Base-by-base conservation (phyloP, 2,113 vertebrate species). In the Microtus pennsylvanicus region DNA sequence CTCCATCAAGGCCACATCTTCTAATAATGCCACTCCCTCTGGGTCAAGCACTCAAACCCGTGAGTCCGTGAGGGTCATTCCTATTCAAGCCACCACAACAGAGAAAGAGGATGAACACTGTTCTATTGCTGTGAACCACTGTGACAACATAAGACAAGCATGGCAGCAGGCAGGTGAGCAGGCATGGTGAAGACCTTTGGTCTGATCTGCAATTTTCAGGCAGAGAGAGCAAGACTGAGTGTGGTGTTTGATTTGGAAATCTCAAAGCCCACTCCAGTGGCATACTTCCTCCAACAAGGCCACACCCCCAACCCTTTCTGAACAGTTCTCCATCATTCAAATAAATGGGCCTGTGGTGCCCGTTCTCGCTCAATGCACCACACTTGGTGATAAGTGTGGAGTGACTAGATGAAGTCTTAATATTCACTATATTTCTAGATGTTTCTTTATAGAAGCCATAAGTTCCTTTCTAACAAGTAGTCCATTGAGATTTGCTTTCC, bases 351-450 rank as follows among this genome's bases (percentile, higher is more conserved):
- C 12, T 38, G 12, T 26, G 35, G n/a, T 24, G 61, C n/a, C 13
- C n/a, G 16, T 61, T 83, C 7, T 28, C 11, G 5, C 2, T 63
- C n/a, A 42, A 30, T 61, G 3, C 4, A 12, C 24, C 21, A 9
- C 7, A 1, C 21, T 58, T 85, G 45, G 35, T 58, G 33, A 82
- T 4, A 42, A 42, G 22, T 89, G 26, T 30, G 42, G 17, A 74
- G 28, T 58, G 45, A n/a, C 35, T 78, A 22, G 30, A 38, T 35
- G 21, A 70, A 75, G 24, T 22, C 35, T 87, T 38, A 70, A 8
- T 69, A 81, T 91, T 96, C 90, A 42, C 26, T 45, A 21, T 90
- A 38, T 75, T 87, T 97, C n/a, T 74, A 63, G 26, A 63, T 26
- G 89, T 94, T 89, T 86, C 42, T 19, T 81, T 52, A 22, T 47